These are phyloP conservation scores for Lontra canadensis DNA, from an alignment of 2,113 vertebrate species.

Conservation along the genomic window DNA sequence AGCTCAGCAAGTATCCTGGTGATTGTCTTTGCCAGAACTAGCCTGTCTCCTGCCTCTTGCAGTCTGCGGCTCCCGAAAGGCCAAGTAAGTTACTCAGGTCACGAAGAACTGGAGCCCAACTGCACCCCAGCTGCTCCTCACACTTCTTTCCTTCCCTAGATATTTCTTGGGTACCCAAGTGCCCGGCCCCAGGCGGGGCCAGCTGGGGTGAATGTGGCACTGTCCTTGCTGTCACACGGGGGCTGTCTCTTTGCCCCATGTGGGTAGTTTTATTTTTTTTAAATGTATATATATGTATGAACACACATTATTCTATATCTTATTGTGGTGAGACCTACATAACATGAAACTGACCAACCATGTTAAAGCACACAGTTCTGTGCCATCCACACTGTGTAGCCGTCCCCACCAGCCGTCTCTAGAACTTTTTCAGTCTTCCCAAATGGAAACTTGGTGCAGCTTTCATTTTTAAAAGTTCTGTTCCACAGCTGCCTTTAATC, in stretches of 20 bases:
- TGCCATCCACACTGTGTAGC: too few relatives aligned
- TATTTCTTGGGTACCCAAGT: not conserved
- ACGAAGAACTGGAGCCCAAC: too few relatives aligned
- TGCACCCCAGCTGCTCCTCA: not conserved
- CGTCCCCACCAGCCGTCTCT: not conserved
- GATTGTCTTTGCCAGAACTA: not conserved
- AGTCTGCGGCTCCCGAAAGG: not conserved
- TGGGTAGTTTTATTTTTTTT: not conserved
- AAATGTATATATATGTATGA: not conserved
- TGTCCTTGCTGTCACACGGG: not conserved
- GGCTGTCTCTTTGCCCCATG: not conserved
- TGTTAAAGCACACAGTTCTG: not conserved
- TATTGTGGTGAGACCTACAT: not conserved
- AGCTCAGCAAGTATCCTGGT: too few relatives aligned
- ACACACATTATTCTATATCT: not conserved
- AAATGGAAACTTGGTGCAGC: not conserved
- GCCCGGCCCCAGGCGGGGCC: not conserved
- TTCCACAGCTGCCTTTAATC: not conserved
- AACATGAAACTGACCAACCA: not conserved
- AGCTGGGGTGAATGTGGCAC: not conserved
- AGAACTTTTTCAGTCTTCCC: not conserved
- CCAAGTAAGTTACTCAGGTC: not conserved
- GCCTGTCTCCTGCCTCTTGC: not conserved
- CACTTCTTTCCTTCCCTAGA: too few relatives aligned
- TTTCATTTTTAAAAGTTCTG: not conserved